A percentile compares a stretch with the other conserved stretches of the same genome.
These are phyloP conservation scores for Smithornis capensis DNA, from an alignment of 2,113 vertebrate genomes.

Conservation along the genomic window DNA sequence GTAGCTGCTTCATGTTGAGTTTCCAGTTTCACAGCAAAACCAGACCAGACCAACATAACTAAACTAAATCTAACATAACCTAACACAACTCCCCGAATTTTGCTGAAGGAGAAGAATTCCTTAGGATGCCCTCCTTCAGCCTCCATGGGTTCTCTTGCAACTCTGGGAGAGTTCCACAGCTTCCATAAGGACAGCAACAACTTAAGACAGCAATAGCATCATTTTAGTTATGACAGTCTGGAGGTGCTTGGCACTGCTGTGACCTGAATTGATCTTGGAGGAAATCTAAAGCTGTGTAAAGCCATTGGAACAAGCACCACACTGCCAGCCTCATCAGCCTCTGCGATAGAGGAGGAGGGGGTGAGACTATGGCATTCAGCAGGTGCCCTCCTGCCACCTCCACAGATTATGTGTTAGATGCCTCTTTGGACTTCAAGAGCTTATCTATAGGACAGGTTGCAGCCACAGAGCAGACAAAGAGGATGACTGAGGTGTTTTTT, in stretches of 20 bases:
- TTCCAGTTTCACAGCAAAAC: neutral
- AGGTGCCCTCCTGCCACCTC: neutral
- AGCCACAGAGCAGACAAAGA: neutral
- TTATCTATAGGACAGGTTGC: neutral
- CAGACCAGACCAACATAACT: neutral
- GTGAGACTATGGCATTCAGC: neutral
- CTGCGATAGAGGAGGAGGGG: neutral
- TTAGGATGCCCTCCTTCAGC: neutral
- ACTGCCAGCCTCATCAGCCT: neutral
- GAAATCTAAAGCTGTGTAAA: neutral
- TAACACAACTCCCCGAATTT: neutral
- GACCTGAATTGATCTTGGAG: neutral
- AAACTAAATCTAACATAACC: neutral
- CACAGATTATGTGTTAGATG: neutral
- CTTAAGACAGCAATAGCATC: neutral
- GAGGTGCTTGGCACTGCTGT: neutral
- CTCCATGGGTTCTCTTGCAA: neutral
- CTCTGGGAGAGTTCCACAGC: neutral
- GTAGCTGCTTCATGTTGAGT: neutral
- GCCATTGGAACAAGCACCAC: neutral
- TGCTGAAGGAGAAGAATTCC: neutral
- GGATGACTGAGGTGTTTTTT: neutral
- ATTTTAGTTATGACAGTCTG: neutral
- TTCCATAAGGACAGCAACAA: neutral
- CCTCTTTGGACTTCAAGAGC: neutral